Evolutionary conservation across 2,113 vertebrate species (phyloP).

Genomic region (Limnothrissa miodon): DNA sequence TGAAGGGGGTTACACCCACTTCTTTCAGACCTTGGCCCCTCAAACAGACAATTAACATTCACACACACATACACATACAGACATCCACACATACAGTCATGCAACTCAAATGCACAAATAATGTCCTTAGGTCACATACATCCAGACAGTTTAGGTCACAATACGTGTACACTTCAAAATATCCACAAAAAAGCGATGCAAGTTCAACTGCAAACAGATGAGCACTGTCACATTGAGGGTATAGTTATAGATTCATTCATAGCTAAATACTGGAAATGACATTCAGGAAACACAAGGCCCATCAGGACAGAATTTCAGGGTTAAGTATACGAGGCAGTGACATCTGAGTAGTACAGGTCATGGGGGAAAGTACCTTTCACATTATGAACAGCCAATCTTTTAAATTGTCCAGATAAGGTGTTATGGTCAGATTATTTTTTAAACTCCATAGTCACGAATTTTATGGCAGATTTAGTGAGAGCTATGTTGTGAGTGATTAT

Average conservation of each 20-base stretch:
- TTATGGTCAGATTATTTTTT: constrained; percentile 9
- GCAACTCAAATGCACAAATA: constrained; percentile 56
- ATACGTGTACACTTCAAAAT: constrained; percentile 44
- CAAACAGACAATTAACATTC: constrained; percentile 32
- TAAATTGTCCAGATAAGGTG: constrained; percentile 26
- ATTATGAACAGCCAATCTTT: constrained; percentile 32
- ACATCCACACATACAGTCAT: constrained; percentile 57
- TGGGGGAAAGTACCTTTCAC: constrained; percentile 31
- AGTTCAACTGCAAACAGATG: constrained; percentile 31
- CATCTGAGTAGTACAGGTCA: constrained; percentile 39
- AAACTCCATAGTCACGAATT: background rate
- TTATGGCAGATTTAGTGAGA: constrained; percentile 18
- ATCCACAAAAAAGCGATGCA: constrained; percentile 53
- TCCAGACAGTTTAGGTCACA: constrained; percentile 34
- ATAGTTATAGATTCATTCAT: constrained; percentile 39
- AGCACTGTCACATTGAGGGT: constrained; percentile 35
- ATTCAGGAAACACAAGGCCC: constrained; percentile 18
- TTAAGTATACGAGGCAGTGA: constrained; percentile 53
- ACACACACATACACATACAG: constrained; percentile 35
- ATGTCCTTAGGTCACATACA: constrained; percentile 43
- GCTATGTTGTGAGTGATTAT: constrained; percentile 48
- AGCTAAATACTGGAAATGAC: constrained; percentile 35
- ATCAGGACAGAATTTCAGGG: constrained; percentile 22
- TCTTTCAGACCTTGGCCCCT: constrained; percentile 12
- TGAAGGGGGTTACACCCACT: constrained; percentile 37